These are phyloP conservation scores for Nicator chloris DNA, from an alignment of 2,113 vertebrate species.

Conservation along the genomic window DNA sequence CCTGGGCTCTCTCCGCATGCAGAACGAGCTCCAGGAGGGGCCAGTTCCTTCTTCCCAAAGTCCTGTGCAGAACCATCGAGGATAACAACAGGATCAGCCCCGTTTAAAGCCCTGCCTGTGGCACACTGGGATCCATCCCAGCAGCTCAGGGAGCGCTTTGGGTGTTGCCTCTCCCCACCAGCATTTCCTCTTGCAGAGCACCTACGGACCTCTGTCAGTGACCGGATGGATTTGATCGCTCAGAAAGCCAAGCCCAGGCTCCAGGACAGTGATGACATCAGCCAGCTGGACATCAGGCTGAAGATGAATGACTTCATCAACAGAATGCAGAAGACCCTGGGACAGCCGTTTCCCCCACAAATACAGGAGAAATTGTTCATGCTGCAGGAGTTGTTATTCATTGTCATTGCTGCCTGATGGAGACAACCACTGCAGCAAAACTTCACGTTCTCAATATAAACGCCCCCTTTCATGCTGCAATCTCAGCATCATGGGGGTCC, in stretches of 20 bases:
- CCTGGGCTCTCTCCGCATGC: neutral
- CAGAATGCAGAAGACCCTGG: conserved; percentile 71
- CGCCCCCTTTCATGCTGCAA: neutral
- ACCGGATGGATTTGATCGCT: conserved; percentile 70
- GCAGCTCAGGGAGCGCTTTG: neutral
- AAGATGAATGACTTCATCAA: conserved; percentile 72
- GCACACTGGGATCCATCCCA: neutral
- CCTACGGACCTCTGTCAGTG: conserved; percentile 59
- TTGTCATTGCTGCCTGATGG: neutral
- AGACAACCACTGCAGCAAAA: neutral
- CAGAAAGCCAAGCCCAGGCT: conserved; percentile 66
- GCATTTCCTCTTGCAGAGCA: conserved; percentile 65
- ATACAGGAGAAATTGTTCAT: conserved; percentile 77
- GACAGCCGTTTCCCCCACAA: conserved; percentile 72
- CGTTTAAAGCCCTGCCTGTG: neutral
- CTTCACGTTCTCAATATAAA: neutral
- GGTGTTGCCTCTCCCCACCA: neutral
- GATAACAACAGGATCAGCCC: neutral
- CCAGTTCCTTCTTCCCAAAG: neutral
- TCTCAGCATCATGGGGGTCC: neutral
- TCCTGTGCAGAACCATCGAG: neutral
- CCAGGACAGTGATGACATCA: conserved; percentile 73
- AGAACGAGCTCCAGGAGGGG: neutral
- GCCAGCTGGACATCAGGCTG: conserved; percentile 64
- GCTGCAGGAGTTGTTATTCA: conserved; percentile 71